A percentile compares a stretch with the other conserved stretches of the same genome.
Conservation (phyloP, 2,113 vertebrate species). For the Neopipo cinnamomea region DNA sequence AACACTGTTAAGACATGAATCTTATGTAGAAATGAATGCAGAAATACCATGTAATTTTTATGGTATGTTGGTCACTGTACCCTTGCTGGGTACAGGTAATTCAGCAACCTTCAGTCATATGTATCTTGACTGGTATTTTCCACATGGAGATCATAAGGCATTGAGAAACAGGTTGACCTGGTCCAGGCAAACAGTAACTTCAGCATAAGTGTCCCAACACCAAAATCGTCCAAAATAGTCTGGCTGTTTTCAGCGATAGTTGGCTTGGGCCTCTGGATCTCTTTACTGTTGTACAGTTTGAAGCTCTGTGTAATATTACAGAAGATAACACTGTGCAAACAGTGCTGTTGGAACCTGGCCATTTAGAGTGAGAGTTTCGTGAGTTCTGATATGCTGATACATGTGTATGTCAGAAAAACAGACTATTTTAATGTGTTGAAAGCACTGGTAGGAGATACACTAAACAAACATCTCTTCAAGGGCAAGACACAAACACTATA, state of each 20-base stretch:
- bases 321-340: neutral
- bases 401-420: neutral
- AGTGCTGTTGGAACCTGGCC: neutral
- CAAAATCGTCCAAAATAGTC: neutral
- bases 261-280: neutral
- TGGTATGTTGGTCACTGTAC: neutral
- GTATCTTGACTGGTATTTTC: neutral
- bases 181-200: neutral
- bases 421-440: neutral
- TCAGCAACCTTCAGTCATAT: neutral
- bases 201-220: neutral
- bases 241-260: neutral
- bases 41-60: neutral
- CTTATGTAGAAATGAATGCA: neutral
- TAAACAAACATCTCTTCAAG: slow-evolving; percentile 17
- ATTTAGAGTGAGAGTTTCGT: neutral
- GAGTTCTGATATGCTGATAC: neutral
- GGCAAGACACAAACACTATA: neutral
- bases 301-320: neutral
- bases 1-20: neutral
- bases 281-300: neutral
- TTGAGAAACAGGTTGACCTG: neutral
- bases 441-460: neutral
- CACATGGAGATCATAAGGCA: neutral
- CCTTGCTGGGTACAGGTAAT: neutral